Evolutionary conservation across 2,888 invertebrate species (phyloP).

Genomic region (Clostera curtula): DNA sequence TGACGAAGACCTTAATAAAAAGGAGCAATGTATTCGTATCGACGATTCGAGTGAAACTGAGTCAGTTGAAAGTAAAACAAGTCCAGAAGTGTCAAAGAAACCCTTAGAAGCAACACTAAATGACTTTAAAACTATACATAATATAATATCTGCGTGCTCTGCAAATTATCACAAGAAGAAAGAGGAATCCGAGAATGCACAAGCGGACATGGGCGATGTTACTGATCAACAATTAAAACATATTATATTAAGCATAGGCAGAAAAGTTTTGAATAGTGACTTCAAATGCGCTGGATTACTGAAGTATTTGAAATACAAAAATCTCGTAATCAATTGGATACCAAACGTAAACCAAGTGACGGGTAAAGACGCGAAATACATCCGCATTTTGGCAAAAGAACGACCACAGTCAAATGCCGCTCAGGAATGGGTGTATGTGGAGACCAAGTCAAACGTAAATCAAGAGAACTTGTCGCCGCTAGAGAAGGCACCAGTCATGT

Average conservation of each 20-base stretch:
- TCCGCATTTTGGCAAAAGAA: constrained; percentile 45
- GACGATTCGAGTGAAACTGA: constrained; percentile 45
- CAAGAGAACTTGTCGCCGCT: no score
- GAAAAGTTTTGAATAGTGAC: constrained; percentile 46
- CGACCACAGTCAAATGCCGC: no score
- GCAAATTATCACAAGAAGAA: constrained; percentile 33
- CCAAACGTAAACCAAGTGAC: constrained; percentile 14
- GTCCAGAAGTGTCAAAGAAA: constrained; percentile 8
- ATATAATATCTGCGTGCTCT: constrained; percentile 40
- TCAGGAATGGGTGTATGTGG: no score
- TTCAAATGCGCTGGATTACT: constrained; percentile 47
- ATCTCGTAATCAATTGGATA: constrained; percentile 46
- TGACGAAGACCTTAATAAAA: constrained; percentile 3
- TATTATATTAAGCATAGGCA: constrained; percentile 56
- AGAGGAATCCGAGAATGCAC: constrained; percentile 12
- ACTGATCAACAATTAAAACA: constrained; percentile 40
- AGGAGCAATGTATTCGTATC: constrained; percentile 40
- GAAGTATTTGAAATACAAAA: constrained; percentile 49
- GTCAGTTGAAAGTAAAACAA: constrained; percentile 16
- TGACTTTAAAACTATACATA: constrained; percentile 34
- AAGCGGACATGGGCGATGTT: constrained; percentile 7
- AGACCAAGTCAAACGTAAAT: no score
- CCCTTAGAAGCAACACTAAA: constrained; percentile 12
- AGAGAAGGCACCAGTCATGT: no score
- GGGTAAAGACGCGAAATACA: constrained; percentile 27